Evolutionary conservation across 2,797 vertebrate genomes (phyloP).

Genomic region (Chloroceryle inda): DNA sequence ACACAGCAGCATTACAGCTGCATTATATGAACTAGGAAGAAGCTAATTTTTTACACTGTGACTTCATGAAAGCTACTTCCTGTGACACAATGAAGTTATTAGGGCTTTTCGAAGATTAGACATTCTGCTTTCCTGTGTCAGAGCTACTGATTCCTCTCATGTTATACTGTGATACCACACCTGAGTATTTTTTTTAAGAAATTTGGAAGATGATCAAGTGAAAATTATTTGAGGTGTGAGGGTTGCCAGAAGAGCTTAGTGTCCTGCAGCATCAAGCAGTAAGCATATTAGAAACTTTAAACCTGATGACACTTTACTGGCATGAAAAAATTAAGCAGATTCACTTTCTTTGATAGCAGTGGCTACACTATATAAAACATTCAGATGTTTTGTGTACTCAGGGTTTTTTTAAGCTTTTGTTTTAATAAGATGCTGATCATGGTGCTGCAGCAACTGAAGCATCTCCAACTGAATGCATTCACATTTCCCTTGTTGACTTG

Average conservation of each 20-base stretch:
- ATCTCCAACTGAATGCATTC: neutral
- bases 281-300: neutral
- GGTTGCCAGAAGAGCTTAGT: neutral
- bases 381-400: neutral
- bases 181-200: neutral
- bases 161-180: neutral
- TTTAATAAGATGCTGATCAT: neutral
- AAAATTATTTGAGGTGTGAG: neutral
- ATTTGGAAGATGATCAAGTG: neutral
- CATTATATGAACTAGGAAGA: neutral
- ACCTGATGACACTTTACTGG: neutral
- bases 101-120: neutral
- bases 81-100: neutral
- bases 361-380: neutral
- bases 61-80: neutral
- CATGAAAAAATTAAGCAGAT: neutral
- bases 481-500: neutral
- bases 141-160: neutral
- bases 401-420: neutral
- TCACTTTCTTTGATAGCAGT: neutral
- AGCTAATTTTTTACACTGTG: neutral
- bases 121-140: neutral
- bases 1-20: neutral
- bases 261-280: neutral
- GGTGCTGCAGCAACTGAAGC: conserved; percentile 7